Conservation (phyloP, 2,888 invertebrate genomes). For the Desoria tigrina region DNA sequence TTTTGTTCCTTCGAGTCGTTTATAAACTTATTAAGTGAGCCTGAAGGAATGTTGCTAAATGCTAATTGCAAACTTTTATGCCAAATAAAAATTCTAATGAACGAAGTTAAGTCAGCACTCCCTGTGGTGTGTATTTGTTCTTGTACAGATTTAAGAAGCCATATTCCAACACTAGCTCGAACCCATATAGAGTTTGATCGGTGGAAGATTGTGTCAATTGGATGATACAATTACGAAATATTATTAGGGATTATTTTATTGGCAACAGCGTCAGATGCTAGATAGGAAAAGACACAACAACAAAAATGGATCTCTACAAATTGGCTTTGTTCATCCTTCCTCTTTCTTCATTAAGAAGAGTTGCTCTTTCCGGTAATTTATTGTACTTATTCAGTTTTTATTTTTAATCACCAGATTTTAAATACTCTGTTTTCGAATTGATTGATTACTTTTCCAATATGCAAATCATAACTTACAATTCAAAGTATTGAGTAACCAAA, state of each 20-base stretch:
- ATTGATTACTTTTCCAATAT: neutral
- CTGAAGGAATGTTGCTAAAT: neutral
- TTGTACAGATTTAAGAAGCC: neutral
- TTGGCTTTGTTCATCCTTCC: too few relatives aligned
- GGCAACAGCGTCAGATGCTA: too few relatives aligned
- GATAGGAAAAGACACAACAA: too few relatives aligned
- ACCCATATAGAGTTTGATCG: neutral
- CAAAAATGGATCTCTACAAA: too few relatives aligned
- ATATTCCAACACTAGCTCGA: too few relatives aligned
- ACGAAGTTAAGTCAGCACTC: neutral
- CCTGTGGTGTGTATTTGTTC: neutral
- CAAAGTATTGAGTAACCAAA: constrained; percentile 1
- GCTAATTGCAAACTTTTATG: constrained; percentile 7
- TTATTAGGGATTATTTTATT: too few relatives aligned
- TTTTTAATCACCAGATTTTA: too few relatives aligned
- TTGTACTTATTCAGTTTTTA: too few relatives aligned
- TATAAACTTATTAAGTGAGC: neutral
- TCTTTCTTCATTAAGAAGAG: too few relatives aligned
- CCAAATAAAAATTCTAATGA: neutral
- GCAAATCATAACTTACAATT: neutral
- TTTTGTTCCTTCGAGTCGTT: neutral
- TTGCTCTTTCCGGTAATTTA: too few relatives aligned
- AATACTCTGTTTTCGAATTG: too few relatives aligned
- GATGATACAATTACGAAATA: too few relatives aligned
- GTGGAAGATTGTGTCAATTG: neutral